Conservation (phyloP, 2,797 vertebrate species). For the Nasua narica region DNA sequence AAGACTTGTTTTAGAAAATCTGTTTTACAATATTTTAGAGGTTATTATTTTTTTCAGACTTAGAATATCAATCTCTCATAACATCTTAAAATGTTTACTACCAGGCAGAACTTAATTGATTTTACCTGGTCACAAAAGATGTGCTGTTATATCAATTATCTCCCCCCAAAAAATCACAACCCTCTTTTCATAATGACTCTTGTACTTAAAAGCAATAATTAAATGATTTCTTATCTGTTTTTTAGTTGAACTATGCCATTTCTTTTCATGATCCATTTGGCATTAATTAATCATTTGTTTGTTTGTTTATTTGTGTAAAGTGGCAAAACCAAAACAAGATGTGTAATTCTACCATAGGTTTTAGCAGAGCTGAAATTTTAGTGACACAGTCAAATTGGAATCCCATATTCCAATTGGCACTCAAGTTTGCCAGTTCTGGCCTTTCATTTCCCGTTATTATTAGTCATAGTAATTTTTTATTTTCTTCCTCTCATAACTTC, state of each 20-base stretch:
- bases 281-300: background rate
- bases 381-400: background rate
- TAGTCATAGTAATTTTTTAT: background rate
- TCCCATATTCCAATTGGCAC: background rate
- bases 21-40: background rate
- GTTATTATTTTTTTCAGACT: background rate
- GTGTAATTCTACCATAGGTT: background rate
- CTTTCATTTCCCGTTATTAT: background rate
- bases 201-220: background rate
- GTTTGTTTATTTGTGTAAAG: background rate
- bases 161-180: background rate
- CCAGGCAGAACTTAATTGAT: background rate
- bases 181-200: background rate
- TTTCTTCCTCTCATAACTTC: background rate
- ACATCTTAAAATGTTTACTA: slow-evolving; percentile 1
- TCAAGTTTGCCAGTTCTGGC: background rate
- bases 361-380: background rate
- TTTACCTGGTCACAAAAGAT: background rate
- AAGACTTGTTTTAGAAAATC: slow-evolving; percentile 31
- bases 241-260: background rate
- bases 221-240: background rate
- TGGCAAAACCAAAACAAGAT: background rate
- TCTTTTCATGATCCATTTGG: background rate
- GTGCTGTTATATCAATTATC: background rate
- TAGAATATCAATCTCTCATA: background rate